Base-by-base conservation (phyloP, 2,888 invertebrate genomes). In the Endomychus coccineus region DNA sequence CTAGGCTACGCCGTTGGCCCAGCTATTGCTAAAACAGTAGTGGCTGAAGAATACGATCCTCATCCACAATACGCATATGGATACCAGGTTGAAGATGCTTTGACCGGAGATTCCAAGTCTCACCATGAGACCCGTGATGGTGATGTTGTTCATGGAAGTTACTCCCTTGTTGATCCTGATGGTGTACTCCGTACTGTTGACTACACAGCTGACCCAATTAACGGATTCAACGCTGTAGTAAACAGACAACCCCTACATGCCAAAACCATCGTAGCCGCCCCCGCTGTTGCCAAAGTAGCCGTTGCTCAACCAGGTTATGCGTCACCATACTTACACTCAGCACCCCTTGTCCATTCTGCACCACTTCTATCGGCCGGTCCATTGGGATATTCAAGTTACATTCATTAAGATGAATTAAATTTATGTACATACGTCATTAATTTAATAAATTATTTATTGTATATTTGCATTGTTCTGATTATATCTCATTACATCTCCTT, bases 1-100 rank as follows among this genome's bases (percentile, higher is more conserved):
- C 45, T 45, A 13, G 71, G 73, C 51, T 74, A 74, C 59, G 69
- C 69, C 31, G 71, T 74, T 32, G 73, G 74, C 59, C 72, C 73
- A 50, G 61, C 25, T 45, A 59, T 34, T 55, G 36, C 34, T 12
- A 45, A 24, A 24, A 44, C 51, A 30, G 42, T 56, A 2, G 49
- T 54, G 2, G 42, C 48, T 27, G 56, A 51, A 14, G 56, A 57
- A 17, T 59, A 53, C 51, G 76, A 76, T 50, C 74, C 75, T 2
- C 71, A 75, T 54, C 79, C 79, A 4, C 77, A 78, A 59, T 80
- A 80, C 55, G 75, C 76, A 16, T 80, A 74, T 61, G 77, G 78
- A 22, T 80, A 80, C 56, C 78, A 78, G 49, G 77, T 80, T 43
- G 76, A 79, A 55, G 80, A 80, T 58, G 71, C 74, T 31, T 53